These are phyloP conservation scores for Melanotaenia trifasciata DNA, from an alignment of 2,797 vertebrate species.

Conservation along the genomic window DNA sequence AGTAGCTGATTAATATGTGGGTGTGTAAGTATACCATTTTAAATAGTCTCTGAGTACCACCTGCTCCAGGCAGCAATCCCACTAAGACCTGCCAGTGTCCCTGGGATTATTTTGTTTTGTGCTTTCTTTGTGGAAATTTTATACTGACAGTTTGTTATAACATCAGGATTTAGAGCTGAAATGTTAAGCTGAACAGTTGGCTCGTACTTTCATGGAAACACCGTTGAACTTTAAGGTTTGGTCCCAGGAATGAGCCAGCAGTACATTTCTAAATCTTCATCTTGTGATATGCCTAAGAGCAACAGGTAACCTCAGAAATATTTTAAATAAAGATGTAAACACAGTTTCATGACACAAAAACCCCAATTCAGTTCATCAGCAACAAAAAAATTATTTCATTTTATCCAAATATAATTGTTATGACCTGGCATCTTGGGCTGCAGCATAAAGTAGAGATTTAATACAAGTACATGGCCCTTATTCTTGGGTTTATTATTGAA, in stretches of 20 bases:
- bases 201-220: not conserved
- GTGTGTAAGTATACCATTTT: conserved; percentile 82
- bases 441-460: too few species aligned
- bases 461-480: not conserved
- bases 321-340: not conserved
- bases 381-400: too few species aligned
- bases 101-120: conserved; percentile 84
- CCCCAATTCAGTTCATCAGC: too few species aligned
- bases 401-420: too few species aligned
- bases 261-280: conserved; percentile 85
- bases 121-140: conserved; percentile 87
- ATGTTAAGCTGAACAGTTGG: not conserved
- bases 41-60: conserved; percentile 88
- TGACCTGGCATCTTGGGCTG: too few species aligned
- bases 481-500: not conserved
- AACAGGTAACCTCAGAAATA: conserved; percentile 70
- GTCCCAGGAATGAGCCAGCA: conserved; percentile 86
- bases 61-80: conserved; percentile 88
- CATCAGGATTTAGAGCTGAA: not conserved
- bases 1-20: conserved; percentile 51
- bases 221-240: conserved; percentile 85
- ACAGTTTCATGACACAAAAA: not conserved
- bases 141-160: conserved; percentile 82
- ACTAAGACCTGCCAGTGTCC: conserved; percentile 85
- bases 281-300: conserved; percentile 86